Base-by-base conservation (phyloP, 2,797 vertebrate species). In the Benthosema pterotum region DNA sequence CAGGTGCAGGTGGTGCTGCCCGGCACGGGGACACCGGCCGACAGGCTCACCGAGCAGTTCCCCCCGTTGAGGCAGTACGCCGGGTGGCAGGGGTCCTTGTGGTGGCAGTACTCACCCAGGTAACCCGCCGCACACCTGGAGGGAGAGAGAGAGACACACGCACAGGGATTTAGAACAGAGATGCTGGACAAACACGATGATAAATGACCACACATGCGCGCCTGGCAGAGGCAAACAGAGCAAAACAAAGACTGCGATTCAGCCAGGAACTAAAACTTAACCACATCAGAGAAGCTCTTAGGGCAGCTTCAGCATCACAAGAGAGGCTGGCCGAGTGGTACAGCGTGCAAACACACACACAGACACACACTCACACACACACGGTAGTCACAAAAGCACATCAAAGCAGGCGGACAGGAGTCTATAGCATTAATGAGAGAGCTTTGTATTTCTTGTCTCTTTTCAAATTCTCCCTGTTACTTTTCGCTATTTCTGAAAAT, bases 101-200 rank as follows among this genome's bases (percentile, higher is more conserved):
- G 92, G 32, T 98, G 95, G 63, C 96, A 98, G 80, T 97, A 97
- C 52, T 96, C 94, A 16, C 96, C 96, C 75, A 96, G 84, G 75
- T 93, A 97, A 62, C 95, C 96, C 42, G 93, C 84, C 8, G 85
- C 89, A 89, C 96, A 98, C 81, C 96, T 97, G 85, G 3, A 71
- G 19, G 71, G 48, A 64, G 17, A 49, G 19, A 74, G 48, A 64
- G 17, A 49, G 48, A 88, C 13, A 74, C 13, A 67, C 54, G 71
- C 45, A 69, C 19, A 65, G 1, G 65, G 7, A 63, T 63, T 6
- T 70, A 43, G 42, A 17, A 32, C 4, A 51, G 46, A 3, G 9
- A 8, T 51, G 60, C 72, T 50, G 4, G 22, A 53, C 38, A 72
- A 48, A 71, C 16, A 75, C 71, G 54, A 16, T 25, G 46, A 63